Evolutionary conservation across 2,113 vertebrate species (phyloP), one percentile per base, ranked within the genome.

Genomic region (Dipodomys stephensi): DNA sequence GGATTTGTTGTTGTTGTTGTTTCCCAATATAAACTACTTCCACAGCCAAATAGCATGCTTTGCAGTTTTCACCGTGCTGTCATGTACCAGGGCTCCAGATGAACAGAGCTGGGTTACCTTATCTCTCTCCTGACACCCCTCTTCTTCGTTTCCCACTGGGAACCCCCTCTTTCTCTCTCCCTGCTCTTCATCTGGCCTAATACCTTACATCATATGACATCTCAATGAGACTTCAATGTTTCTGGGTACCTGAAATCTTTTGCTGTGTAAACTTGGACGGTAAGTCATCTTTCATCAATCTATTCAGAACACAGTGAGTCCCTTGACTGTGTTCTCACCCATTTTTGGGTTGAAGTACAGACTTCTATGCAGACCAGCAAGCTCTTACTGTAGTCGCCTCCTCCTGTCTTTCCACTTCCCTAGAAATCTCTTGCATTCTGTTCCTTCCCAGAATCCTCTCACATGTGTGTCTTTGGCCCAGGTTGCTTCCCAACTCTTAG

Each of bases 191-290:
- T 53, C 57, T 46, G 57, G 83, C 39, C 19, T 27, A 85, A 80
- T 9, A 35, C 10, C 35, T 6, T 19, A 7, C 7, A 44, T 28
- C 83, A 30, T 23, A n/a, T 22, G 73, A 87, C 9, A 35, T 46
- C 80, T 90, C 28, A 57, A 69, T 32, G 35, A 94, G 46, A 82
- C 49, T 39, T 71, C 44, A 62, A 27, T 13, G 49, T 65, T 35
- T 15, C n/a, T 7, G 0, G 23, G 44, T 79, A 12, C 27, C 16
- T 64, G 60, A 72, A 73, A 65, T 69, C 49, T 35, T 86, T 60
- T 87, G 35, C 6, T 90, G 39, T 84, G n/a, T 32, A 46, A 96
- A 83, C n/a, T 82, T 57, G 19, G 76, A 86, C 32, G 49, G 60
- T 72, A 83, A 94, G 62, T 69, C 68, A 57, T 87, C 15, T 65